Evolutionary conservation across 2,888 invertebrate species (phyloP).

Genomic region (Limenitis camilla): DNA sequence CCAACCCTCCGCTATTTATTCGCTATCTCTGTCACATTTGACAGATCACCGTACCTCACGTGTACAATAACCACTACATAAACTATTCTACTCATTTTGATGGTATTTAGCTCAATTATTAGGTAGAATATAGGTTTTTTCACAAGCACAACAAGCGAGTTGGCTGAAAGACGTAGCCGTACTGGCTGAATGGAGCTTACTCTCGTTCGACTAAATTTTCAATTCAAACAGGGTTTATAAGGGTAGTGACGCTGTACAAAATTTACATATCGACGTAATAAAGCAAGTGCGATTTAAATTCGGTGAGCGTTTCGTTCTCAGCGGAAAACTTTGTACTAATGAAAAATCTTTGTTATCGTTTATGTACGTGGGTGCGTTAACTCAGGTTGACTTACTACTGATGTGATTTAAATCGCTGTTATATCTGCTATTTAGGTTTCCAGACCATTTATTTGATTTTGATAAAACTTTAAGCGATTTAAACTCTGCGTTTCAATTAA

Average conservation of each 20-base stretch:
- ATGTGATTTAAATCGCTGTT: too few relatives aligned
- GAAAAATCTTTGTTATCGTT: constrained; percentile 20
- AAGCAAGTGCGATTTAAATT: constrained; percentile 70
- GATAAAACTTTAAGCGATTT: too few relatives aligned
- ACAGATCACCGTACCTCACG: constrained; percentile 58
- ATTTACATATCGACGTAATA: constrained; percentile 75
- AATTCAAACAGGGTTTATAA: constrained; percentile 74
- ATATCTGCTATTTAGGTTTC: too few relatives aligned
- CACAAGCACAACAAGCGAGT: constrained; percentile 39
- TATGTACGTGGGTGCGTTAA: too few relatives aligned
- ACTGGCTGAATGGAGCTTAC: constrained; percentile 65
- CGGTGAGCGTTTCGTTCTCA: constrained; percentile 39
- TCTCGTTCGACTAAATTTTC: constrained; percentile 71
- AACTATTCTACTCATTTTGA: constrained; percentile 9
- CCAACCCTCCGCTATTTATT: constrained; percentile 37
- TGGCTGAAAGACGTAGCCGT: constrained; percentile 69
- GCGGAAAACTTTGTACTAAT: constrained; percentile 18
- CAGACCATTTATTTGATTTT: too few relatives aligned
- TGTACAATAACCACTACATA: constrained; percentile 36
- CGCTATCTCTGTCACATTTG: constrained; percentile 52
- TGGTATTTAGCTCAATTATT: not conserved
- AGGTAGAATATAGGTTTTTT: not conserved
- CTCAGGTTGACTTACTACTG: too few relatives aligned
- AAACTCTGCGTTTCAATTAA: too few relatives aligned
- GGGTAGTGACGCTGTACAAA: constrained; percentile 73